Evolutionary conservation across 2,113 vertebrate genomes (phyloP).

Genomic region (Acrocephalus kingi): DNA sequence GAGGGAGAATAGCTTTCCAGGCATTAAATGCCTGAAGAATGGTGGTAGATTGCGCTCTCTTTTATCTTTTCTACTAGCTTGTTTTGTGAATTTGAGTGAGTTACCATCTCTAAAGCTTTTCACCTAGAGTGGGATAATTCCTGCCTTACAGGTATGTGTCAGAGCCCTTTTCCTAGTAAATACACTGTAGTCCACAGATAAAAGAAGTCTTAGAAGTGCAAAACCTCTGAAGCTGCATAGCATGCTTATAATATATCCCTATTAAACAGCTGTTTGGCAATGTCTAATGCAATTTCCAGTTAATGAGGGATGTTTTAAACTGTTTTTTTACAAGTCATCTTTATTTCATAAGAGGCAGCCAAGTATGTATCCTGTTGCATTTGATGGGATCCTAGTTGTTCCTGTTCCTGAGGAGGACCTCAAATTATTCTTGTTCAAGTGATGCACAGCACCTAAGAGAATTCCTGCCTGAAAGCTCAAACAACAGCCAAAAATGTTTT

Average conservation of each 20-base stretch:
- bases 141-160: conserved; percentile 6
- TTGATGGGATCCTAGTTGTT: background rate
- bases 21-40: background rate
- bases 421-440: background rate
- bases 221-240: conserved; percentile 28
- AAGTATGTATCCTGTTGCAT: background rate
- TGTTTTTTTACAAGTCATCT: background rate
- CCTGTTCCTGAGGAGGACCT: background rate
- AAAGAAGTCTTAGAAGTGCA: conserved; percentile 47
- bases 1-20: background rate
- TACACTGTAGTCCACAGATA: conserved; percentile 11
- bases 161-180: background rate
- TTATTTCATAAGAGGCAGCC: background rate
- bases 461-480: background rate
- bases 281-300: background rate
- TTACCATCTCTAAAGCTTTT: conserved; percentile 3
- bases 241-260: background rate
- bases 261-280: conserved; percentile 57
- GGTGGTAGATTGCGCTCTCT: background rate
- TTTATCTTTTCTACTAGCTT: background rate
- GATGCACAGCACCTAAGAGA: background rate
- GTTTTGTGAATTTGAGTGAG: background rate
- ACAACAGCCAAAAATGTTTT: background rate
- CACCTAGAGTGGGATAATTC: background rate
- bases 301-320: conserved; percentile 23